Conservation (phyloP, 2,113 vertebrate species). For the Onychostruthus taczanowskii region DNA sequence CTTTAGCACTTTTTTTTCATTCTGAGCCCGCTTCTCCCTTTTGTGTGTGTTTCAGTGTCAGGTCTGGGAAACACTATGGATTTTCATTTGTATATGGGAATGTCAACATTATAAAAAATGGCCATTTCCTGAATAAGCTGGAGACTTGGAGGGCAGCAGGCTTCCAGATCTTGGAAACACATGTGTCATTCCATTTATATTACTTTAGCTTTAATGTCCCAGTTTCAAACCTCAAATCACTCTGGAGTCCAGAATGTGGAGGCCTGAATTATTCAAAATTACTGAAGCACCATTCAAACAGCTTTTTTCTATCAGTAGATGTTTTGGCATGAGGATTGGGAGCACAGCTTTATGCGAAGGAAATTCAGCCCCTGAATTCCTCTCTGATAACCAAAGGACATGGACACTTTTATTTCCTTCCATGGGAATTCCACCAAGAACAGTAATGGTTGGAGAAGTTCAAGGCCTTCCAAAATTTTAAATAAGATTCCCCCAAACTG, state of each 20-base stretch:
- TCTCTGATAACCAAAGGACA: background rate
- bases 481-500: background rate
- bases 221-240: background rate
- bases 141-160: background rate
- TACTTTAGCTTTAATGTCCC: background rate
- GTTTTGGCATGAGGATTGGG: background rate
- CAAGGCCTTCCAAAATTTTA: background rate
- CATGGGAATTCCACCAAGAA: background rate
- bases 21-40: background rate
- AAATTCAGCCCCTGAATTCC: background rate
- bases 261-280: background rate
- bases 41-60: background rate
- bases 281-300: background rate
- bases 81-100: background rate
- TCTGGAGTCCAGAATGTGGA: background rate
- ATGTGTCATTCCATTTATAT: background rate
- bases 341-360: background rate
- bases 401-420: background rate
- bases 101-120: background rate
- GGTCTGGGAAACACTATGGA: background rate
- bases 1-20: background rate
- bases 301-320: background rate
- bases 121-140: slow-evolving; percentile 9
- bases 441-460: background rate
- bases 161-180: background rate